phyloP scores from a whole-genome alignment of 37 sponge, comb jelly and placozoan species.

The Chondrilla cf. caribensis region DNA sequence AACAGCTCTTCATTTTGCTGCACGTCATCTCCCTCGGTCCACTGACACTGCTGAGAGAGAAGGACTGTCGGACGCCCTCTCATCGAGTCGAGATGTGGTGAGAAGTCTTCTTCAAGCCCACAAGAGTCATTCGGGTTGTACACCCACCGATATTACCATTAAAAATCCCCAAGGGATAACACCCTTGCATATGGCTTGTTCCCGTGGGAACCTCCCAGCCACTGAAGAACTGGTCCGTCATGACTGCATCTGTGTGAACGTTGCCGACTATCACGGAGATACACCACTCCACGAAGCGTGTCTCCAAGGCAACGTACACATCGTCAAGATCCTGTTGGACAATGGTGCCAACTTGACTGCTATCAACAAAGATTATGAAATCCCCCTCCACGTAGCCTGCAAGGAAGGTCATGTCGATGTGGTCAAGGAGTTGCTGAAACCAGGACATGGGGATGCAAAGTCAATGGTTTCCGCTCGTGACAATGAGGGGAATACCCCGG shows the following conservation, averaged over 20 bases:
- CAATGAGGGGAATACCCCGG: constrained; percentile 59
- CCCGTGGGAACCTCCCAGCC: constrained; percentile 62
- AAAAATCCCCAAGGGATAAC: constrained; percentile 67
- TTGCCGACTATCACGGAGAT: constrained; percentile 58
- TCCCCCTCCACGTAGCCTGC: constrained; percentile 76
- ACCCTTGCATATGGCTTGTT: constrained; percentile 78
- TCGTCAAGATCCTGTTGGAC: constrained; percentile 62
- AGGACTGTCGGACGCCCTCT: constrained; percentile 18
- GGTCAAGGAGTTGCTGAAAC: constrained; percentile 51
- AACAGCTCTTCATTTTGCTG: constrained; percentile 86
- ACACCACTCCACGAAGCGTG: constrained; percentile 87
- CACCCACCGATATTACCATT: constrained; percentile 6
- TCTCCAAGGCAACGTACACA: constrained; percentile 43
- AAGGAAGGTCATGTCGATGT: constrained; percentile 67
- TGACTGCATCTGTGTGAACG: background rate
- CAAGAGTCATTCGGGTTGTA: too few species aligned
- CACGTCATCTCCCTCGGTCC: constrained; percentile 56
- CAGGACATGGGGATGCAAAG: background rate
- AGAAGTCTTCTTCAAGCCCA: constrained; percentile 25
- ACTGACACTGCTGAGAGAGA: constrained; percentile 8
- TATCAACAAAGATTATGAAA: constrained; percentile 43
- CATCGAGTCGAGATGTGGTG: constrained; percentile 31
- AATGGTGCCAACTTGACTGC: constrained; percentile 15
- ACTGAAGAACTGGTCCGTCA: constrained; percentile 46
- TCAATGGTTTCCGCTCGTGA: constrained; percentile 36